Conservation (phyloP, 2,797 vertebrate species). For the Lycodopsis pacificus region DNA sequence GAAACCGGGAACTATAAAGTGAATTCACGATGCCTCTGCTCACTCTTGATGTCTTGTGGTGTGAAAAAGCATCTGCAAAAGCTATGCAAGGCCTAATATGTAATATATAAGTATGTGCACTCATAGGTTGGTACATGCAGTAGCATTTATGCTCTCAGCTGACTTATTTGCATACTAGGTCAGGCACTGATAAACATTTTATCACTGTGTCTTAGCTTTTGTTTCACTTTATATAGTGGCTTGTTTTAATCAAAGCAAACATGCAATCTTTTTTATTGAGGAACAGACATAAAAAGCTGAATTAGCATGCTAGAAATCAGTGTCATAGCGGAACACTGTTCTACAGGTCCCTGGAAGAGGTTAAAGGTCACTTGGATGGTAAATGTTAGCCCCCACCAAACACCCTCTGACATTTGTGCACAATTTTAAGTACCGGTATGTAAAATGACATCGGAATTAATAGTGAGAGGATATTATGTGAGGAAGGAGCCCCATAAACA, state of each 20-base stretch:
- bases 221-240: background rate
- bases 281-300: background rate
- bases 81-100: background rate
- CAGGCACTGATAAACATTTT: background rate
- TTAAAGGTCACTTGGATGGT: conserved; percentile 14
- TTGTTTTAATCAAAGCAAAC: background rate
- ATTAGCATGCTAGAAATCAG: background rate
- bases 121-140: background rate
- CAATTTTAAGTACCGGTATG: background rate
- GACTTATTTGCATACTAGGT: conserved; percentile 18
- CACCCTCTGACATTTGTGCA: background rate
- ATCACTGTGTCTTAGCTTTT: background rate
- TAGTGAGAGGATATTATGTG: background rate
- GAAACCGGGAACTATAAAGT: background rate
- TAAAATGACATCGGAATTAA: conserved; percentile 2
- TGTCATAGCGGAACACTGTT: background rate
- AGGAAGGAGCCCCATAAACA: conserved; percentile 10
- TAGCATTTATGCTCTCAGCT: background rate
- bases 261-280: background rate
- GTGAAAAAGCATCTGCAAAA: background rate
- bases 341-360: background rate
- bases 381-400: background rate
- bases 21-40: background rate
- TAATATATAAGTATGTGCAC: background rate
- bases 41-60: background rate